These are phyloP conservation scores for Cataglyphis hispanica DNA, from an alignment of 1,140 invertebrate genomes.

Conservation along the genomic window DNA sequence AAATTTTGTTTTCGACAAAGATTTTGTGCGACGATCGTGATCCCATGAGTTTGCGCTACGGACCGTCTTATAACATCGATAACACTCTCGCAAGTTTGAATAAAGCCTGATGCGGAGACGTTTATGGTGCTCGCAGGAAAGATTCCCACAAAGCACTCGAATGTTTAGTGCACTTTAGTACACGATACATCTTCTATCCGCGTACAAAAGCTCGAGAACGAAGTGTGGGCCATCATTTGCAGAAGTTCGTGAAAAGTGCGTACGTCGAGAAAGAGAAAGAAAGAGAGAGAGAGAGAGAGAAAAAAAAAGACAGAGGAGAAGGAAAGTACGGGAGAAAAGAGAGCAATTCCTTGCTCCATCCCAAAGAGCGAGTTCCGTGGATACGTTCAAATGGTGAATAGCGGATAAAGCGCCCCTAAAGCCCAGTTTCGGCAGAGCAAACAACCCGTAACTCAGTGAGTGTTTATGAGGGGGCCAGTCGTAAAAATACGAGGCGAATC, in stretches of 20 bases:
- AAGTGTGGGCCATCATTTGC: constrained; percentile 49
- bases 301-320: background rate
- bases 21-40: background rate
- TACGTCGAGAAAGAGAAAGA: constrained; percentile 11
- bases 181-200: constrained; percentile 41
- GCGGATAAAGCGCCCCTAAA: constrained; percentile 77
- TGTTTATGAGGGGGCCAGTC: constrained; percentile 84
- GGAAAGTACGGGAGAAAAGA: background rate
- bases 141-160: constrained; percentile 22
- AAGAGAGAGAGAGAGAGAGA: background rate
- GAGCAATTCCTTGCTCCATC: constrained; percentile 42
- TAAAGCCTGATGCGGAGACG: background rate
- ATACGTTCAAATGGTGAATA: constrained; percentile 62
- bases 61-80: background rate
- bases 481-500: constrained; percentile 82
- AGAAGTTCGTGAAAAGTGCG: constrained; percentile 34
- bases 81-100: background rate
- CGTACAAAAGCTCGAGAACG: constrained; percentile 37
- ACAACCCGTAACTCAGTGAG: constrained; percentile 84
- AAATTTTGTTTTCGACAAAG: background rate
- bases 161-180: constrained; percentile 26
- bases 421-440: constrained; percentile 80
- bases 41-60: background rate
- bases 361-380: constrained; percentile 52
- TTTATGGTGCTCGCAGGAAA: constrained; percentile 25